Evolutionary conservation across 2,797 vertebrate species (phyloP).

Genomic region (Oreochromis grahami): DNA sequence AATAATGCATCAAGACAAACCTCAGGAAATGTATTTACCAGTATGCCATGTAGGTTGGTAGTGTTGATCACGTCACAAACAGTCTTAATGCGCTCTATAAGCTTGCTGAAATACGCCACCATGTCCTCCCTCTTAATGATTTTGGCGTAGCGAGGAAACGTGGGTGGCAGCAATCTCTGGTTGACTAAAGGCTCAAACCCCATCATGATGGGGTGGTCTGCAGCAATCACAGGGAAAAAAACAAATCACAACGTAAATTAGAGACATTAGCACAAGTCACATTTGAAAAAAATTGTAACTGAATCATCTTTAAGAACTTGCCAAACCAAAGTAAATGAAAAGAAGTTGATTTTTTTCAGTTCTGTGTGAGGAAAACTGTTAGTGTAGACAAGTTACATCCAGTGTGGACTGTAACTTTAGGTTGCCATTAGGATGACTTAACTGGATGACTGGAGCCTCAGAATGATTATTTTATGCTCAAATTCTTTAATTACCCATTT

Average conservation of each 20-base stretch:
- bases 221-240: not conserved
- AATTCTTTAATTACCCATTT: not conserved
- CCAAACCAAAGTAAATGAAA: not conserved
- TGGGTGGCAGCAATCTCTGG: conserved; percentile 95
- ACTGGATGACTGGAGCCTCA: not conserved
- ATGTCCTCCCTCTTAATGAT: conserved; percentile 99
- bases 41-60: conserved; percentile 94
- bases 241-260: not conserved
- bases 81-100: conserved; percentile 95
- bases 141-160: conserved; percentile 98
- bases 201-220: conserved; percentile 99
- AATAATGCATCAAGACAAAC: not conserved
- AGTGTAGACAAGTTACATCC: not conserved
- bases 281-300: not conserved
- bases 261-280: not conserved
- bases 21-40: conserved; percentile 75
- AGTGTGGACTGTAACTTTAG: not conserved
- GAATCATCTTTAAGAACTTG: not conserved
- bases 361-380: not conserved
- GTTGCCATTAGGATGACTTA: not conserved
- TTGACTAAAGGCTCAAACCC: conserved; percentile 98
- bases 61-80: conserved; percentile 97
- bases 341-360: not conserved
- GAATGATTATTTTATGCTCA: not conserved
- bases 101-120: conserved; percentile 95